Percentiles rank a stretch among this genome's conserved stretches.
Conservation (phyloP, 92 coral and sea anemone species). For the Blastomussa wellsi region DNA sequence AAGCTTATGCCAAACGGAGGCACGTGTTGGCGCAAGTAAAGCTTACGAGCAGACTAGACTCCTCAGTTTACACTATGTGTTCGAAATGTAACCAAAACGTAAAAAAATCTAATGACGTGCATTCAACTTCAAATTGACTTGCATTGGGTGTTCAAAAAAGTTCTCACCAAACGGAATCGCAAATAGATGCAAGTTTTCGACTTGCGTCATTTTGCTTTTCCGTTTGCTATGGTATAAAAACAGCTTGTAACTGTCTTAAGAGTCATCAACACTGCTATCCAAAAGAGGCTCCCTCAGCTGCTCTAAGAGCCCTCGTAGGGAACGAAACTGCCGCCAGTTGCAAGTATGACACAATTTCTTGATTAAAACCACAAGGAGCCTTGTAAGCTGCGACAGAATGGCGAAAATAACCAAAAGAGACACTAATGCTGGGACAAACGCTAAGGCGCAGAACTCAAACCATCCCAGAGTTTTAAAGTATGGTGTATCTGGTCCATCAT, state of each 20-base stretch:
- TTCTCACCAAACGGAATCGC: neutral
- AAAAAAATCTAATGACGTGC: too few species aligned
- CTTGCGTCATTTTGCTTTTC: neutral
- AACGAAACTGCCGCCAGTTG: neutral
- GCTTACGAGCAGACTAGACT: too few species aligned
- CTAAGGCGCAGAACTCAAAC: slow-evolving; percentile 44
- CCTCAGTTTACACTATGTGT: too few species aligned
- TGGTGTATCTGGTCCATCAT: slow-evolving; percentile 15
- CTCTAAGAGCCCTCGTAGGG: neutral
- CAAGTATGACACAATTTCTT: neutral
- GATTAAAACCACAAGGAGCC: slow-evolving; percentile 21
- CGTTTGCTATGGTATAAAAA: neutral
- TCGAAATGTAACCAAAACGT: too few species aligned
- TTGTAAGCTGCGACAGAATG: slow-evolving; percentile 36
- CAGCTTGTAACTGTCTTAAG: neutral
- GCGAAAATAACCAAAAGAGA: slow-evolving; percentile 20
- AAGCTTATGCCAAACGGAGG: too few species aligned
- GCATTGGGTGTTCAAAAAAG: too few species aligned
- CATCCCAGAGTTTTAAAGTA: slow-evolving; percentile 33
- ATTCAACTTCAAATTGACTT: too few species aligned
- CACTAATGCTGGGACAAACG: slow-evolving; percentile 48
- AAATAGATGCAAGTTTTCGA: neutral
- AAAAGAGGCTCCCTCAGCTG: neutral
- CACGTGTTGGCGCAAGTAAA: too few species aligned
- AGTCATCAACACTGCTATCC: neutral